Evolutionary conservation across 1,140 invertebrate species (phyloP), one percentile per base, ranked within the genome.

Genomic region (Formica exsecta): DNA sequence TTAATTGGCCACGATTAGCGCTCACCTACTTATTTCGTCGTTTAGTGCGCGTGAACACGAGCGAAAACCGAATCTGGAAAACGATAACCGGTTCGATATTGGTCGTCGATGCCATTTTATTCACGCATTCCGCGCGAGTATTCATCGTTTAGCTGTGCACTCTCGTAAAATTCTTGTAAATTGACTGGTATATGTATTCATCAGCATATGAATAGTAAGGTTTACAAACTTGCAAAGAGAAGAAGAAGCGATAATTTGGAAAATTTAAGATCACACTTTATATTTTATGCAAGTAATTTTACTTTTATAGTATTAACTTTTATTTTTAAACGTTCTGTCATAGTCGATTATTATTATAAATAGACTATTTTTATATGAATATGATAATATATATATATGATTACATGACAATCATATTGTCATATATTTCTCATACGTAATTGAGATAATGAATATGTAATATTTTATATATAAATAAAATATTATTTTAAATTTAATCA

Each of bases 1-100:
- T 86, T 88, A 86, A 86, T 86, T 86, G 57, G 41, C 57, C 71
- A 16, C 71, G 70, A 71, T 81, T 62, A 85, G 22, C 11, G 73
- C 29, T 32, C 36, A 74, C 29, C 29, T 66, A 19, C 81, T 86
- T 88, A 51, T 88, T 54, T 57, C 38, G 29, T 65, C 29, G 71
- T 84, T 54, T 87, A 16, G 61, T 48, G 38, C 41, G 16, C 19
- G 22, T 41, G 32, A 76, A 65, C 22, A 38, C 32, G 19, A 57
- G 9, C 44, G 57, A 65, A 57, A 77, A 77, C 62, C 59, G 75
- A 32, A 64, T 44, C 77, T 32, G 19, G 65, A 16, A 70, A 25
- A 11, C 71, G 48, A 62, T 71, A 44, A 54, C 32, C 51, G 16
- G 22, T 7, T 36, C 29, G 48, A 66, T 74, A 25, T 48, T 7